Percentiles rank a stretch among this genome's conserved stretches.
Evolutionary conservation across 2,888 invertebrate species (phyloP).

Genomic region (Cacoxenus indagator): DNA sequence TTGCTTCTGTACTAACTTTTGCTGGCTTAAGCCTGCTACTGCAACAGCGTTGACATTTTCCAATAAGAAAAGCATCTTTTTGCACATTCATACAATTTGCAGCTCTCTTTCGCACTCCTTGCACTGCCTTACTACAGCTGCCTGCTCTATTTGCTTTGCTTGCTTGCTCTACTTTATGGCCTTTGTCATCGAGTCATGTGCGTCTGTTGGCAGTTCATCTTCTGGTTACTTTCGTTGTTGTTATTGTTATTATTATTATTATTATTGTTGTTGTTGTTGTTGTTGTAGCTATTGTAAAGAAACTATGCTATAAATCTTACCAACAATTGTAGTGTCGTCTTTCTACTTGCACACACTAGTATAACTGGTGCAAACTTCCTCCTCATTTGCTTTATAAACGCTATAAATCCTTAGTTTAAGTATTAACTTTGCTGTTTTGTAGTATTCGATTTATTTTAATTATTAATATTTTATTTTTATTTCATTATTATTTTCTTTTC

Average conservation of each 20-base stretch:
- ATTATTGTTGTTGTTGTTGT: slow-evolving; percentile 45
- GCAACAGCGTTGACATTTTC: slow-evolving; percentile 8
- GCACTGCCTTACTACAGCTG: neutral
- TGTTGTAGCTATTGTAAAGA: slow-evolving; percentile 47
- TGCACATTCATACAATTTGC: neutral
- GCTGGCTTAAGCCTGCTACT: slow-evolving; percentile 9
- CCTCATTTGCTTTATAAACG: slow-evolving; percentile 27
- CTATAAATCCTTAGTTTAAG: slow-evolving; percentile 46
- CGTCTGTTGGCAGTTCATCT: slow-evolving; percentile 16
- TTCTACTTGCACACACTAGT: slow-evolving; percentile 14
- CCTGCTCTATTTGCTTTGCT: slow-evolving; percentile 32
- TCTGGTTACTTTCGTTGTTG: slow-evolving; percentile 16
- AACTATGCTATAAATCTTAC: slow-evolving; percentile 59
- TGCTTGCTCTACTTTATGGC: slow-evolving; percentile 27
- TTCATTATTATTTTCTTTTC: no score
- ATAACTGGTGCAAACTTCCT: neutral
- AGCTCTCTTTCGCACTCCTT: neutral
- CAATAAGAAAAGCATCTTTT: slow-evolving; percentile 6
- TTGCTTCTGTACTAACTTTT: slow-evolving; percentile 34
- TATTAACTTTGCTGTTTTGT: slow-evolving; percentile 59
- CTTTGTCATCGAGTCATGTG: slow-evolving; percentile 18
- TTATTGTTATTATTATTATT: slow-evolving; percentile 36
- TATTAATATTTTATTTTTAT: no score
- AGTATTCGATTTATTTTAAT: slow-evolving; percentile 50
- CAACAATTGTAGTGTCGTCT: slow-evolving; percentile 18